Conservation (phyloP, 1,140 invertebrate genomes). For the Drosophila insularis region DNA sequence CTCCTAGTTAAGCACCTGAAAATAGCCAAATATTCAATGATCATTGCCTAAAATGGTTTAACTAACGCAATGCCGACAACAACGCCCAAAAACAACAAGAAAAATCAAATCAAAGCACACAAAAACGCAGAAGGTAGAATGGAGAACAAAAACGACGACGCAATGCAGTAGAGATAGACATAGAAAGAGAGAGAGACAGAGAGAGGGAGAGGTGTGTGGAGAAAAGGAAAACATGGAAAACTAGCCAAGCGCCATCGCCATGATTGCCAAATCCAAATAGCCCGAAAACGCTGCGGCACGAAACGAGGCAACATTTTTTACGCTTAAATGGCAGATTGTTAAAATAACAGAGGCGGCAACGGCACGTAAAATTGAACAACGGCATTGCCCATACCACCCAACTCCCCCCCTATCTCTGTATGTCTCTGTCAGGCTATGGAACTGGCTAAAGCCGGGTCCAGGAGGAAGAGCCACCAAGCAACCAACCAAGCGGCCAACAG, state of each 20-base stretch:
- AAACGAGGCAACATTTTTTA: slow-evolving; percentile 81
- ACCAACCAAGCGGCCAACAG: slow-evolving; percentile 46
- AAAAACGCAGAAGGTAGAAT: slow-evolving; percentile 63
- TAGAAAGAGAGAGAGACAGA: neutral
- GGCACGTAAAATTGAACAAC: slow-evolving; percentile 80
- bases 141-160: slow-evolving; percentile 36
- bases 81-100: slow-evolving; percentile 44
- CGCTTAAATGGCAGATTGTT: slow-evolving; percentile 81
- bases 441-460: slow-evolving; percentile 3
- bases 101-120: slow-evolving; percentile 53
- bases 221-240: slow-evolving; percentile 27
- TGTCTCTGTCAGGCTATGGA: neutral
- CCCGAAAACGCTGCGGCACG: slow-evolving; percentile 77
- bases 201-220: too few relatives aligned
- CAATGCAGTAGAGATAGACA: slow-evolving; percentile 30
- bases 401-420: neutral
- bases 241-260: slow-evolving; percentile 55
- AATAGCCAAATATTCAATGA: slow-evolving; percentile 49
- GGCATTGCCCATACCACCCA: slow-evolving; percentile 60
- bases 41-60: slow-evolving; percentile 62
- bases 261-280: slow-evolving; percentile 78
- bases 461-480: slow-evolving; percentile 19
- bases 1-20: slow-evolving; percentile 38
- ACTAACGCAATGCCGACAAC: slow-evolving; percentile 69
- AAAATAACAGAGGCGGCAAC: slow-evolving; percentile 81